Conservation (phyloP, 1,140 invertebrate species). For the Ylistrum balloti region DNA sequence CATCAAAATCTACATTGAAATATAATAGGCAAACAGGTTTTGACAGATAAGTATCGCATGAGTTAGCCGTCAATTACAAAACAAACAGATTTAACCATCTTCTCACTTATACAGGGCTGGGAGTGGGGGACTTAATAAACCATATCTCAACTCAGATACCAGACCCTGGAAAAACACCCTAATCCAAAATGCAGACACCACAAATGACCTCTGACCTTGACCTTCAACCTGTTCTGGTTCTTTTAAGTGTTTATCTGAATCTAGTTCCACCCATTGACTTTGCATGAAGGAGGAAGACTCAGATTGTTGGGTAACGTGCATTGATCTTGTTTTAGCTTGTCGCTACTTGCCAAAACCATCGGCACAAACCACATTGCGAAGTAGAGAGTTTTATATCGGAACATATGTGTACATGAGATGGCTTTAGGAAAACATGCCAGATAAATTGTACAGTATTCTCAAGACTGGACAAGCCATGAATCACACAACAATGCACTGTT, state of each 20-base stretch:
- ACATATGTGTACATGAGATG: not conserved
- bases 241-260: conserved; percentile 35
- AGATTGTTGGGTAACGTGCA: not conserved
- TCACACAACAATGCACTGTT: not conserved
- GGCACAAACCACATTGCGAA: conserved; percentile 37
- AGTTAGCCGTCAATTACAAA: conserved; percentile 27
- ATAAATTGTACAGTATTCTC: no score
- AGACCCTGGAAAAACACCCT: not conserved
- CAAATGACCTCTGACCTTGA: conserved; percentile 23
- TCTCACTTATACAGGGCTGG: not conserved
- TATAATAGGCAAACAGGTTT: not conserved
- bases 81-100: not conserved
- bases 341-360: conserved; percentile 17
- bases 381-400: not conserved
- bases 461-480: not conserved
- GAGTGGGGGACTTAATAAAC: not conserved
- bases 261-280: conserved; percentile 24
- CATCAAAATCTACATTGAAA: conserved; percentile 28
- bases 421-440: not conserved
- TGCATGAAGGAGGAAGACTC: not conserved
- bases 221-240: not conserved
- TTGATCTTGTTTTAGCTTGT: conserved; percentile 20
- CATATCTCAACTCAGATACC: conserved; percentile 25
- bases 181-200: not conserved
- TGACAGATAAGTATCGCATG: conserved; percentile 32